Evolutionary conservation across 64 coral and sea anemone species (phyloP), one percentile per base, ranked within the genome.

Genomic region (Montipora sp.): DNA sequence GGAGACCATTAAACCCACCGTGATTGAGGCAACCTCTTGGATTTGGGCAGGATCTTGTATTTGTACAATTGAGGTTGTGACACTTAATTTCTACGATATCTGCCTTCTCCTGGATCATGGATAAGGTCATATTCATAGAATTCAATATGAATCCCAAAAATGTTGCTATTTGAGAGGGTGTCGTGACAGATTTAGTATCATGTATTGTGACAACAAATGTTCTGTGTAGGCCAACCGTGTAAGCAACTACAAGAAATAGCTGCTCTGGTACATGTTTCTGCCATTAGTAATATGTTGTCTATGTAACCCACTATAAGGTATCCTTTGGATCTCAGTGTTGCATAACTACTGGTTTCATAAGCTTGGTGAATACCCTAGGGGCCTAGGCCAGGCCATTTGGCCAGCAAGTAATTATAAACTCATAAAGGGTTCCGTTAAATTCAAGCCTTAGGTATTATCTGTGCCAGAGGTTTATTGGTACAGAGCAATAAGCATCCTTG

Each of bases 401-500:
- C 43, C 76, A 45, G 51, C 87, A 88, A 27, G 27, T 27, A 27
- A 27, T 27, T 22, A 72, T 23, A 47, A 75, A 88, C 61, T 88
- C 82, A 85, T 66, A 85, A 5, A 85, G 22, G 5, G 82, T 36
- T 10, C 20, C 24, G 14, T 85, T 85, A 48, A 85, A 85, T 6
- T 20, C 18, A 85, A 70, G 68, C 9, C 82, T 21, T 12, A 63
- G 57, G 27, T 85, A 85, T 70, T 85, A 67, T 65, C 82, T 85
- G 27, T 85, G 63, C 27, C 27, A 0, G 13, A 19, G 11, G 53
- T 47, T 13, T 87, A 87, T 51, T 44, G 83, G 74, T 44, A 89
- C 87, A 36, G 87, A 89, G 58, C 51, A 89, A 76, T 89, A 89
- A 75, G 71, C 73, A 89, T 89, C 87, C 87, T 89, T 89, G 87